A percentile compares a stretch with the other conserved stretches of the same genome.
These are phyloP conservation scores for Hippopotamyrus pictus DNA, from an alignment of 2,797 vertebrate species.

Conservation along the genomic window DNA sequence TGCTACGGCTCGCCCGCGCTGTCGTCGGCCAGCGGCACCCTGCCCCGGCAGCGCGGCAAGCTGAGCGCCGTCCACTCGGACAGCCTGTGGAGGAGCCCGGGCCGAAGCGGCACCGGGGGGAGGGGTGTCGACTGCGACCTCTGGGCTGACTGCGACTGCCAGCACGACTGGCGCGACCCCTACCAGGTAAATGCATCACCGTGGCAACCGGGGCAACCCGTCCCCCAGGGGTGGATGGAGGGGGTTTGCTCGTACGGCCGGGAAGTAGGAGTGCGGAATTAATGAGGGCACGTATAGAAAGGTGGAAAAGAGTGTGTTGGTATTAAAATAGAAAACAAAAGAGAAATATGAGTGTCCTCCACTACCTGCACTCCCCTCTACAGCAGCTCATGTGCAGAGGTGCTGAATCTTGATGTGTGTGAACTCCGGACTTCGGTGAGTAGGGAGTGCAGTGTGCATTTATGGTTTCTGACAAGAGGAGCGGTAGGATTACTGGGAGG, in stretches of 20 bases:
- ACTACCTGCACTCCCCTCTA: background rate
- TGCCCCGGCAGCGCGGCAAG: conserved; percentile 58
- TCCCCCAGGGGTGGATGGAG: background rate
- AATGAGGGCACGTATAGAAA: background rate
- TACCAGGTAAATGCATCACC: conserved; percentile 56
- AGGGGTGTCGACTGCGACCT: conserved; percentile 66
- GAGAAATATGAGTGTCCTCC: conserved; percentile 9
- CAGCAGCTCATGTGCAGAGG: background rate
- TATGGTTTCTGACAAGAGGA: background rate
- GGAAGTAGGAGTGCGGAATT: background rate
- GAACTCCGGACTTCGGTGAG: conserved; percentile 11
- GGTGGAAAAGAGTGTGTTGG: background rate
- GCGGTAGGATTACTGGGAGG: background rate
- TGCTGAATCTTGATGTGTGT: conserved; percentile 27
- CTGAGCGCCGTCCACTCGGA: conserved; percentile 57
- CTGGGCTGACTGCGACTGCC: conserved; percentile 67
- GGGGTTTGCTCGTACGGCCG: background rate
- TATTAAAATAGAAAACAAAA: background rate
- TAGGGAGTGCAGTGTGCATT: background rate
- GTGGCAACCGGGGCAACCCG: background rate
- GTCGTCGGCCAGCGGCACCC: conserved; percentile 48
- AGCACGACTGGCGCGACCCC: conserved; percentile 66
- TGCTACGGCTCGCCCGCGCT: conserved; percentile 44
- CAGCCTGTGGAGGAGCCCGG: conserved; percentile 62
- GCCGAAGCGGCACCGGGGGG: conserved; percentile 45